Evolutionary conservation across 2,113 vertebrate species (phyloP).

Genomic region (Condylura cristata): DNA sequence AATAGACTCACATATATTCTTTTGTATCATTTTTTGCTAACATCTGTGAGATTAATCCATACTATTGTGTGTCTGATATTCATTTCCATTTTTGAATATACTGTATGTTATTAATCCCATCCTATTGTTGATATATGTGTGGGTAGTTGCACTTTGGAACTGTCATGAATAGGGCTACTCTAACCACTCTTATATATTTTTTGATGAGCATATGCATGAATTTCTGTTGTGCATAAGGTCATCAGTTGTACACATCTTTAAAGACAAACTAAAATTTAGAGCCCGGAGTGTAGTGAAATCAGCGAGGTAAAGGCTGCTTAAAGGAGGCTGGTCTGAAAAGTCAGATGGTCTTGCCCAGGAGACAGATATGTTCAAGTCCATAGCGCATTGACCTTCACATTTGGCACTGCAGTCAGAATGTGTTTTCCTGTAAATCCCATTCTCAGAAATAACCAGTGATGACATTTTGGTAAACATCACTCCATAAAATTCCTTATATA

Average conservation of each 20-base stretch:
- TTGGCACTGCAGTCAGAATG: background rate
- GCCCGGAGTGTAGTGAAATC: background rate
- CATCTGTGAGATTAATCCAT: background rate
- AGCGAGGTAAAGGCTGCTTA: background rate
- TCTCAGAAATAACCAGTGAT: background rate
- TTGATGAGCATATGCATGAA: background rate
- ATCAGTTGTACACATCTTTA: constrained; percentile 19
- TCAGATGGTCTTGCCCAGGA: background rate
- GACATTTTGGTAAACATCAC: constrained; percentile 24
- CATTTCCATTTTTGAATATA: background rate
- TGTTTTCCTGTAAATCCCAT: background rate
- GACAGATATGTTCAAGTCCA: background rate
- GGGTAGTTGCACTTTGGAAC: background rate
- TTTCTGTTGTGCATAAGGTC: background rate
- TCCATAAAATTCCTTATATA: background rate
- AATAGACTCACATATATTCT: background rate
- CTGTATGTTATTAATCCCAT: background rate
- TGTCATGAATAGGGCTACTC: too few species aligned
- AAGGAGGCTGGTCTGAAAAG: background rate
- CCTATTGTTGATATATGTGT: background rate
- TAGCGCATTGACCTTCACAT: background rate
- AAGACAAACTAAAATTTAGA: constrained; percentile 14
- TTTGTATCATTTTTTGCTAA: background rate
- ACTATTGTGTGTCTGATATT: background rate
- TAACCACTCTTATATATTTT: too few species aligned